Percentiles rank a stretch among this genome's conserved stretches.
phyloP scores from a whole-genome alignment of 53 echinoderm and acorn worm species.

The Luidia sarsii region DNA sequence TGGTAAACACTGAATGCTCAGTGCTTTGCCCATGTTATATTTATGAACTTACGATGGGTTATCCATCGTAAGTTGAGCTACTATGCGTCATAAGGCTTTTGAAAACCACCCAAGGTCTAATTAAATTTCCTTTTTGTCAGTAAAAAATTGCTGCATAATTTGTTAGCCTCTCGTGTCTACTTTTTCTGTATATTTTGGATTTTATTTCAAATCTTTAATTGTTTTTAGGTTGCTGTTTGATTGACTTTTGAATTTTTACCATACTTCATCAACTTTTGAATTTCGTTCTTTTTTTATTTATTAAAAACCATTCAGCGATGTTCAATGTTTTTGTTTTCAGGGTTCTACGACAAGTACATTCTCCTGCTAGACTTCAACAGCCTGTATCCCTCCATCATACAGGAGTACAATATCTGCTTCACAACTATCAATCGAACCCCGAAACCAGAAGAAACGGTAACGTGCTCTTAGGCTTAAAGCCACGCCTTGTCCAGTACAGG shows the following conservation, averaged over 20 bases:
- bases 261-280: neutral
- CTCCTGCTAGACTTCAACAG: conserved; percentile 97
- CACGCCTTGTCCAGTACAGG: too few species aligned
- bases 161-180: too few species aligned
- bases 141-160: too few species aligned
- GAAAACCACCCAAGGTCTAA: too few species aligned
- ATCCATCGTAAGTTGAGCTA: too few species aligned
- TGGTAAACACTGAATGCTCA: too few species aligned
- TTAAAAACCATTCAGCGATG: neutral
- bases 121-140: too few species aligned
- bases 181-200: too few species aligned
- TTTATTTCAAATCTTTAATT: neutral
- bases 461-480: too few species aligned
- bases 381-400: conserved; percentile 95
- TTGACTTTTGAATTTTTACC: neutral
- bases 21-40: too few species aligned
- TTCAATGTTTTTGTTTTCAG: conserved; percentile 37
- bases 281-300: neutral
- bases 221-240: neutral
- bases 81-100: too few species aligned
- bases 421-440: conserved; percentile 80
- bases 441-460: conserved; percentile 41
- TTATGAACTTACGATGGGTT: too few species aligned
- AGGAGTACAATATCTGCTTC: conserved; percentile 98
- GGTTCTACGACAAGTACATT: conserved; percentile 97